phyloP scores from a whole-genome alignment of 2,888 invertebrate species.

The Callinectes sapidus region DNA sequence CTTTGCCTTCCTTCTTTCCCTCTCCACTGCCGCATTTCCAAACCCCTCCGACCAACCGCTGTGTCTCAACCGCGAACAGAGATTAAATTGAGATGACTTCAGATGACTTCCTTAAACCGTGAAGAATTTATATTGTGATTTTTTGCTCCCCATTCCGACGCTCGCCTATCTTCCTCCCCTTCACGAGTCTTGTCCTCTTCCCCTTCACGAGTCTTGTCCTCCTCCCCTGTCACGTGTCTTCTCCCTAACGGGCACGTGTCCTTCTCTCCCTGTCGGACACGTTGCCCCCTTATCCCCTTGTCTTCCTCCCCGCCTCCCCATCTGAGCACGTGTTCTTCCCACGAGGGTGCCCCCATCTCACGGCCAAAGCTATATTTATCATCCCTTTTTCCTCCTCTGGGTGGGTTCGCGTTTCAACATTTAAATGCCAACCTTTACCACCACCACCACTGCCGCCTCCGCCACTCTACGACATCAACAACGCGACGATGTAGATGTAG shows the following conservation, averaged over 20 bases:
- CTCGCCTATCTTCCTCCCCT: background rate
- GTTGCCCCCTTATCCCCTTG: background rate
- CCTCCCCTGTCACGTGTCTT: background rate
- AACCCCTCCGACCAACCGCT: background rate
- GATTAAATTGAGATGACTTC: background rate
- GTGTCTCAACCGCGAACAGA: background rate
- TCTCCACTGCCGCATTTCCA: background rate
- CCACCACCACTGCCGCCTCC: background rate
- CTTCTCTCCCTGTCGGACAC: background rate
- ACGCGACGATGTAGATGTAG: no score
- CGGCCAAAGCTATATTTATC: background rate
- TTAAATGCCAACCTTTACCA: background rate
- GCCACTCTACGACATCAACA: background rate
- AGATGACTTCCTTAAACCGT: background rate
- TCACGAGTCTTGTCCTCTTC: background rate
- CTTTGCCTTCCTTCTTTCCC: background rate
- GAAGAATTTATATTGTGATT: background rate
- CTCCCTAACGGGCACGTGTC: background rate
- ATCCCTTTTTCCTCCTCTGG: background rate
- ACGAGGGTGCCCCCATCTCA: background rate
- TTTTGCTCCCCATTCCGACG: background rate
- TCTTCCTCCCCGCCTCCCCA: background rate
- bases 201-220: background rate
- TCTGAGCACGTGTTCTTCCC: background rate
- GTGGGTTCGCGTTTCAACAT: background rate